Evolutionary conservation across 2,113 vertebrate genomes (phyloP).

Genomic region (Hippocampus mohnikei): DNA sequence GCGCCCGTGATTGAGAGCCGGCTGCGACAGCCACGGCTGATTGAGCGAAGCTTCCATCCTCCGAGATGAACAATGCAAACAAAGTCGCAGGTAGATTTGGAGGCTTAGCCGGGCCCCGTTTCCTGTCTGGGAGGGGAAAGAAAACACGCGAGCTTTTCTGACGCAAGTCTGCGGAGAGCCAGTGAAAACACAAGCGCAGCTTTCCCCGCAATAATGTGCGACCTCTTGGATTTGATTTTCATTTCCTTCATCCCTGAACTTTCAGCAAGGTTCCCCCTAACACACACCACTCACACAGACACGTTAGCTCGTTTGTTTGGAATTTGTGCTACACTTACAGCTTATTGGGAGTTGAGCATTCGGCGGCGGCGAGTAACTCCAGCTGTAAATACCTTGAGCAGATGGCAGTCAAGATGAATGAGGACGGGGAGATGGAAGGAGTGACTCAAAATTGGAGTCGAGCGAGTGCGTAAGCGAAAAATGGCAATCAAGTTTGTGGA

Average conservation of each 20-base stretch:
- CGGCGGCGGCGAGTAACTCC: constrained; percentile 54
- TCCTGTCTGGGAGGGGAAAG: constrained; percentile 56
- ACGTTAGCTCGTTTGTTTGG: constrained; percentile 9
- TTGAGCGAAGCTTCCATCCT: constrained; percentile 61
- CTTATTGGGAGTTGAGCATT: neutral
- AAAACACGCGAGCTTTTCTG: constrained; percentile 59
- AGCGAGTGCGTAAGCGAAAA: constrained; percentile 48
- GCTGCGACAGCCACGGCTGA: constrained; percentile 65
- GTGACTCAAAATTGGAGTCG: constrained; percentile 48
- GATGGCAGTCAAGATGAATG: constrained; percentile 49
- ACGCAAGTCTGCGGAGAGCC: constrained; percentile 30
- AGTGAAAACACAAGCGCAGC: constrained; percentile 52
- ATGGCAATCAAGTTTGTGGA: constrained; percentile 43
- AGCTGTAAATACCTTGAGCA: constrained; percentile 61
- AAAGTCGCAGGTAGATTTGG: constrained; percentile 49
- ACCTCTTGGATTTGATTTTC: constrained; percentile 59
- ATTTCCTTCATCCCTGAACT: constrained; percentile 43
- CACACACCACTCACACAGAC: no score
- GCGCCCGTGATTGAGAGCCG: constrained; percentile 51
- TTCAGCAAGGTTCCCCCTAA: constrained; percentile 12
- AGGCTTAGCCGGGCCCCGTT: constrained; percentile 26
- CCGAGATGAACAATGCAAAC: constrained; percentile 57
- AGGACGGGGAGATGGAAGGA: constrained; percentile 49
- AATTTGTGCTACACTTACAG: neutral
- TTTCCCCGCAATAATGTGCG: constrained; percentile 51